Conservation (phyloP, 2,113 vertebrate genomes). For the Gnathonemus echidnorhynchus region DNA sequence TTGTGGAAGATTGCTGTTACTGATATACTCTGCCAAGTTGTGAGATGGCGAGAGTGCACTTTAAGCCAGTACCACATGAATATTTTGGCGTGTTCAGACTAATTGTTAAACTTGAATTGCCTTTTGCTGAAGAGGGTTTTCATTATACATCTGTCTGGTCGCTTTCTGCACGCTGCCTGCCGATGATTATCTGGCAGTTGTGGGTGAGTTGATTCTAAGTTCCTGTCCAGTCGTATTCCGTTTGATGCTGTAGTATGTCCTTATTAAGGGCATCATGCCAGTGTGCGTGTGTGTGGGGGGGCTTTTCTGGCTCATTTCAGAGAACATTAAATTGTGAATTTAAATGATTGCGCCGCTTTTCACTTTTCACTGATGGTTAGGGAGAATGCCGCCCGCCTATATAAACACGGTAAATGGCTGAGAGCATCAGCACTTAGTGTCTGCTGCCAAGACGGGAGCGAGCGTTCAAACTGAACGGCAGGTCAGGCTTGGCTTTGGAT, state of each 20-base stretch:
- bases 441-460: background rate
- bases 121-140: background rate
- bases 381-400: background rate
- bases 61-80: background rate
- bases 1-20: background rate
- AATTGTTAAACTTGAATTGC: background rate
- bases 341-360: background rate
- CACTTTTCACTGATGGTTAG: background rate
- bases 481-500: background rate
- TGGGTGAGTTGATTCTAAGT: constrained; percentile 28
- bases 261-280: background rate
- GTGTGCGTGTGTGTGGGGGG: background rate
- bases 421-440: background rate
- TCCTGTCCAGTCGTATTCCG: background rate
- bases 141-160: background rate
- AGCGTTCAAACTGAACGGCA: background rate
- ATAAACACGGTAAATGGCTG: background rate
- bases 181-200: constrained; percentile 12
- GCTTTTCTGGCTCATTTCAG: background rate
- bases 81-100: background rate
- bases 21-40: background rate
- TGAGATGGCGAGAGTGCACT: background rate
- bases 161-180: constrained; percentile 24
- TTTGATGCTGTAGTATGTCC: background rate
- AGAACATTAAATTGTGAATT: background rate